Evolutionary conservation across 1,140 invertebrate species (phyloP), one percentile per base, ranked within the genome.

Genomic region (Bombus consobrinus): DNA sequence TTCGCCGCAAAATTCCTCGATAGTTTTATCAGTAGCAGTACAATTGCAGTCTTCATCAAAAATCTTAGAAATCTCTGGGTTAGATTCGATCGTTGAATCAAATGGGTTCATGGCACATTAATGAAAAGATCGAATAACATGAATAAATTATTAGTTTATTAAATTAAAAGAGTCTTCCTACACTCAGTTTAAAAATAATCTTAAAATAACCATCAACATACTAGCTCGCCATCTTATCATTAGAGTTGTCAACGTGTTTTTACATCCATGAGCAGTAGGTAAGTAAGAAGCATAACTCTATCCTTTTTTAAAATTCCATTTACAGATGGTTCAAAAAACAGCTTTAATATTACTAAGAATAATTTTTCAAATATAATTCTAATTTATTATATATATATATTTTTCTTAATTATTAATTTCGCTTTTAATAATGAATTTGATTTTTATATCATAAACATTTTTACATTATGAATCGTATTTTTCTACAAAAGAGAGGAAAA

Each of bases 1-100:
- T 68, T 94, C 92, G 25, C 85, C 87, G 37, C 92, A 93, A 57
- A 82, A 57, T 71, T 81, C 64, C 3, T 87, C 91, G 39, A 87
- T 89, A 25, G 78, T 75, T 22, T 88, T 69, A 68, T 91, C 82
- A n/a, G 82, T 75, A 62, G 84, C 89, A 37, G 39, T 59, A 22
- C 80, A 89, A 43, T 80, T 81, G n/a, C 53, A 47, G 3, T 88
- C 86, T 28, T 37, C 68, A 32, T 88, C 78, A 15, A 47, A 9
- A n/a, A 64, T 53, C 0, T 34, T 80, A 39, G 72, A 66, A 57
- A 74, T 43, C 15, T 83, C 53, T 47, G 71, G 66, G 28, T 41
- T 9, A 39, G 74, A 64, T 57, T 87, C 88, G 62, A 66, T 72
- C 68, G 68, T 69, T 39, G 68, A 68, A 75, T 76, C 68, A 32